Evolutionary conservation across 2,113 vertebrate species (phyloP).

Genomic region (Callipepla californica): DNA sequence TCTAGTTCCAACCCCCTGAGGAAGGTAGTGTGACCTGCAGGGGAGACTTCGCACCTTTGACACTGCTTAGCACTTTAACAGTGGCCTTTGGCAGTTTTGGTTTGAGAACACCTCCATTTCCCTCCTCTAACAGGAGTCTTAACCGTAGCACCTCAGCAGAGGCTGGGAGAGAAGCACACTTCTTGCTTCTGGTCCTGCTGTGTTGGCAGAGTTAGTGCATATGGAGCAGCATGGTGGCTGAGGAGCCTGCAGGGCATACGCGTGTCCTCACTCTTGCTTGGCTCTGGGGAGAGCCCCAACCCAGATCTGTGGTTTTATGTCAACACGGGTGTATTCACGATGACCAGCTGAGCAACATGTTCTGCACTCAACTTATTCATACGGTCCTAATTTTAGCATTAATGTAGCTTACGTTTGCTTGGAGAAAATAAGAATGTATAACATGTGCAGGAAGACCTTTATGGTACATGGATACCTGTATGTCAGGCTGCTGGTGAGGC

Average conservation of each 20-base stretch:
- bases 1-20: background rate
- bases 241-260: background rate
- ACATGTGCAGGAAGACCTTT: background rate
- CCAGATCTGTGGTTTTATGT: slow-evolving; percentile 18
- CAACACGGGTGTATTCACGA: background rate
- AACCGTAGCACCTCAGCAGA: background rate
- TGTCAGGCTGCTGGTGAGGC: background rate
- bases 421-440: background rate
- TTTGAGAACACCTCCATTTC: rapidly evolving
- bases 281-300: background rate
- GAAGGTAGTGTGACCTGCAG: background rate
- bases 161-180: background rate
- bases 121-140: background rate
- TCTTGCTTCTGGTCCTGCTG: background rate
- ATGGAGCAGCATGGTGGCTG: background rate
- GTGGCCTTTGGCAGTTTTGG: background rate
- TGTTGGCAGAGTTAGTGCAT: background rate
- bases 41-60: rapidly evolving
- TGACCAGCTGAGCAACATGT: background rate
- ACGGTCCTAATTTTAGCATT: background rate
- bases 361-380: background rate
- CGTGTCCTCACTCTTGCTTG: rapidly evolving
- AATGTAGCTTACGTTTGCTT: background rate
- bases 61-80: background rate
- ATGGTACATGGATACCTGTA: rapidly evolving